Conservation (phyloP, 2,888 invertebrate species). For the Isoperla grammatica region DNA sequence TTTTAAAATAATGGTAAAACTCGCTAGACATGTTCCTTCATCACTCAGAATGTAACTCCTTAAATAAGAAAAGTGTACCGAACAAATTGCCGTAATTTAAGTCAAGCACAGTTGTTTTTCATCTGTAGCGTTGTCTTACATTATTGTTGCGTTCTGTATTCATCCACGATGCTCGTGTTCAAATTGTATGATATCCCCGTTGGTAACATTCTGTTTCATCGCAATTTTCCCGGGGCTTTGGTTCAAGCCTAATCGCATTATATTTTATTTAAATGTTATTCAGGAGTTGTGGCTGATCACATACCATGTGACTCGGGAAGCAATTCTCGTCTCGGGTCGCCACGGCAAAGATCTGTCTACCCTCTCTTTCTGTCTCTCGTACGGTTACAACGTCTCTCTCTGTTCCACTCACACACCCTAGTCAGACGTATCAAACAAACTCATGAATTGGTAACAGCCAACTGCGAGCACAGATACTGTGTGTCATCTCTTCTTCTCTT, state of each 20-base stretch:
- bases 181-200: too few relatives aligned
- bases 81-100: too few relatives aligned
- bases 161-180: too few relatives aligned
- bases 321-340: neutral
- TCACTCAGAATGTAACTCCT: too few relatives aligned
- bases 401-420: neutral
- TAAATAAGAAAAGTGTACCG: too few relatives aligned
- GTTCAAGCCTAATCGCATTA: constrained; percentile 2
- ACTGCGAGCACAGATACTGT: constrained; percentile 5
- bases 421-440: constrained; percentile 13
- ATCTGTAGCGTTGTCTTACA: too few relatives aligned
- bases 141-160: too few relatives aligned
- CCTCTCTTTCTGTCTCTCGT: neutral
- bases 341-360: neutral
- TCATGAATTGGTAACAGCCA: constrained; percentile 16
- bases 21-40: too few relatives aligned
- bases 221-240: neutral
- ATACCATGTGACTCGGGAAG: constrained; percentile 2
- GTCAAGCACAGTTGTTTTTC: too few relatives aligned
- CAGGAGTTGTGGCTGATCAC: constrained; percentile 12
- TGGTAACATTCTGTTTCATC: too few relatives aligned
- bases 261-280: constrained; percentile 19
- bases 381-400: neutral
- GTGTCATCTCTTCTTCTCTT: neutral
- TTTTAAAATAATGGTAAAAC: too few relatives aligned